These are phyloP conservation scores for Neolamprologus fasciatus DNA, from an alignment of 2,113 vertebrate species.

Conservation along the genomic window DNA sequence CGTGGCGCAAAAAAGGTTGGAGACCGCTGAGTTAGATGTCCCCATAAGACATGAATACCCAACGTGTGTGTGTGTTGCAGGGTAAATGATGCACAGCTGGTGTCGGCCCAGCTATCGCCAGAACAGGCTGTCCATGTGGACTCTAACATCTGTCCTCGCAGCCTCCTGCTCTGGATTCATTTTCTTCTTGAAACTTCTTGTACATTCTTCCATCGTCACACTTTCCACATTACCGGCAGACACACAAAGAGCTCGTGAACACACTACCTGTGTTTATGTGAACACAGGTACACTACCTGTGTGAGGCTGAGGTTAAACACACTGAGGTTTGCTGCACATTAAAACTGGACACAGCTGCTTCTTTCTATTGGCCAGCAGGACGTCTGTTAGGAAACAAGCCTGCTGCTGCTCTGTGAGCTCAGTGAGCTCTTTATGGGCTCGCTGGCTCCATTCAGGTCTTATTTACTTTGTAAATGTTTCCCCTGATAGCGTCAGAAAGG, in stretches of 20 bases:
- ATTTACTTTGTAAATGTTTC: not conserved
- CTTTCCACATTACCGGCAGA: rapidly evolving
- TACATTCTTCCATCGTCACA: not conserved
- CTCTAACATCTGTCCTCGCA: not conserved
- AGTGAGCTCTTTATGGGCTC: rapidly evolving
- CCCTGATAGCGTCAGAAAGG: not conserved
- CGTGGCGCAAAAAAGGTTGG: rapidly evolving
- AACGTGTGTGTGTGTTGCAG: not conserved
- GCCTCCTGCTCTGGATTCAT: not conserved
- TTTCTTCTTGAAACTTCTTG: not conserved
- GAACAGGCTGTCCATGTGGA: not conserved
- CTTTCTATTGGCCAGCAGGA: not conserved
- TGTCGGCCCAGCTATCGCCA: not conserved
- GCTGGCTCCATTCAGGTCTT: not conserved
- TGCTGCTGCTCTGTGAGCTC: not conserved
- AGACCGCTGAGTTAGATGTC: rapidly evolving
- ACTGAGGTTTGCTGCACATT: not conserved
- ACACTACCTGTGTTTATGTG: not conserved
- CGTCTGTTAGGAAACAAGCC: not conserved
- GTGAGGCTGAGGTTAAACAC: not conserved
- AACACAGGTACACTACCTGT: not conserved
- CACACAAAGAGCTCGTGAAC: not conserved
- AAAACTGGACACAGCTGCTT: not conserved
- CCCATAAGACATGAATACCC: not conserved
- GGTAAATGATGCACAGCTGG: not conserved